Conservation (phyloP, 2,113 vertebrate species). For the Rhombomys opimus region DNA sequence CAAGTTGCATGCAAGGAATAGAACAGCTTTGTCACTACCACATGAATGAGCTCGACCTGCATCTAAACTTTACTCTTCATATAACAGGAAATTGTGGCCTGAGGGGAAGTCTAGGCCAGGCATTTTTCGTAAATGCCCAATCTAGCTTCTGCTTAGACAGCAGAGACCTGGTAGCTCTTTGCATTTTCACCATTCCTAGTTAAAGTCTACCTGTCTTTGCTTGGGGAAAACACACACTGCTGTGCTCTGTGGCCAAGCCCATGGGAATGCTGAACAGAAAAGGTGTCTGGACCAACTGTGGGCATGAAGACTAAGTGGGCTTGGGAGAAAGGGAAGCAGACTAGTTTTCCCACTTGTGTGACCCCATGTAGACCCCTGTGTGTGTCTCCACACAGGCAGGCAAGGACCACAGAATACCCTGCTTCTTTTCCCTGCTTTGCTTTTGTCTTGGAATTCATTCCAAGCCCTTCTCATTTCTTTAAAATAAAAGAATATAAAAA, state of each 20-base stretch:
- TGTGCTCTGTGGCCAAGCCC: neutral
- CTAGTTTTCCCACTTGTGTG: neutral
- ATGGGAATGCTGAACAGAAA: neutral
- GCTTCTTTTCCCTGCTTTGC: neutral
- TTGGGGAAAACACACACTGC: neutral
- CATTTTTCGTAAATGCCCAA: neutral
- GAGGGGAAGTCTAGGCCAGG: slow-evolving; percentile 11
- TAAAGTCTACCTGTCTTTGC: neutral
- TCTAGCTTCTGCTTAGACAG: neutral
- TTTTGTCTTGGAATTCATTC: neutral
- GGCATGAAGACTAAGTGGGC: neutral
- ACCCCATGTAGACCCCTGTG: neutral
- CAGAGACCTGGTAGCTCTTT: neutral
- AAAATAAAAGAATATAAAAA: neutral
- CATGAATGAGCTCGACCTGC: neutral
- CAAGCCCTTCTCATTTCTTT: neutral
- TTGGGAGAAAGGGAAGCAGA: neutral
- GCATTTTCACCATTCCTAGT: neutral
- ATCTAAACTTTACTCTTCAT: neutral
- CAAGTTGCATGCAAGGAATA: neutral
- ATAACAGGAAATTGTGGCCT: neutral
- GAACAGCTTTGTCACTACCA: neutral
- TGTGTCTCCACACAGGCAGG: neutral
- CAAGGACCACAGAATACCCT: accelerated
- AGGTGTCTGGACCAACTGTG: accelerated